phyloP scores from a whole-genome alignment of 2,888 invertebrate species.

The Protonemura montana region DNA sequence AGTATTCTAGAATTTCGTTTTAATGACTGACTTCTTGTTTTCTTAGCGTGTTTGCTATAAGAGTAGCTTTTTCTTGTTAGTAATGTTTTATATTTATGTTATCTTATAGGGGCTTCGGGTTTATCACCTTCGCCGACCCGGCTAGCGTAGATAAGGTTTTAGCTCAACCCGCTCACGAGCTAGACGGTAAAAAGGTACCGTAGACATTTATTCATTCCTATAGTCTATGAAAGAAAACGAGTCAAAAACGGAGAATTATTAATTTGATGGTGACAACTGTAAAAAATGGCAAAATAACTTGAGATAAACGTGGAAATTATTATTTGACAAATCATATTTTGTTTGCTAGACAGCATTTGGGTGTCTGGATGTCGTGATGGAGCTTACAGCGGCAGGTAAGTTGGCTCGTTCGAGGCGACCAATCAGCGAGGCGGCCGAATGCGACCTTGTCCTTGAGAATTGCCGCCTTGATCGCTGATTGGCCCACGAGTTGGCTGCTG shows the following conservation, averaged over 20 bases:
- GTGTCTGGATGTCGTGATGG: not conserved
- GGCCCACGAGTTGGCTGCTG: not conserved
- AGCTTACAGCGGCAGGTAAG: not conserved
- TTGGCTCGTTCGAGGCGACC: not conserved
- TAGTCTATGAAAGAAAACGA: constrained; percentile 36
- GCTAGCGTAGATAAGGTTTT: constrained; percentile 99
- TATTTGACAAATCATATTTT: not conserved
- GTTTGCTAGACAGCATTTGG: not conserved
- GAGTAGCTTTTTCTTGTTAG: constrained; percentile 50
- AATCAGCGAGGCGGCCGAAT: not conserved
- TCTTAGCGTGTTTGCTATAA: constrained; percentile 47
- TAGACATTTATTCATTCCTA: constrained; percentile 49
- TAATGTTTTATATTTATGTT: constrained; percentile 51
- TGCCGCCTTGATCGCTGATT: not conserved
- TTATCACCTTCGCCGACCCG: constrained; percentile 99
- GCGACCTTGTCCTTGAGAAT: not conserved
- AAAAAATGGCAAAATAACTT: not conserved
- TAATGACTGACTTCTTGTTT: constrained; percentile 42
- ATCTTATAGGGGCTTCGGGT: constrained; percentile 95
- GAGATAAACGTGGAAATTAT: not conserved
- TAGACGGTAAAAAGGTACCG: constrained; percentile 98
- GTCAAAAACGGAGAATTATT: constrained; percentile 24
- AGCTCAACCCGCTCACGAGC: constrained; percentile 96
- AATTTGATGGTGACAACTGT: constrained; percentile 39
- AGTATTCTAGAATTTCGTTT: constrained; percentile 42